Percentiles rank a stretch among this genome's conserved stretches.
Evolutionary conservation across 2,888 invertebrate genomes (phyloP).

Genomic region (Gymnocheta viridis): DNA sequence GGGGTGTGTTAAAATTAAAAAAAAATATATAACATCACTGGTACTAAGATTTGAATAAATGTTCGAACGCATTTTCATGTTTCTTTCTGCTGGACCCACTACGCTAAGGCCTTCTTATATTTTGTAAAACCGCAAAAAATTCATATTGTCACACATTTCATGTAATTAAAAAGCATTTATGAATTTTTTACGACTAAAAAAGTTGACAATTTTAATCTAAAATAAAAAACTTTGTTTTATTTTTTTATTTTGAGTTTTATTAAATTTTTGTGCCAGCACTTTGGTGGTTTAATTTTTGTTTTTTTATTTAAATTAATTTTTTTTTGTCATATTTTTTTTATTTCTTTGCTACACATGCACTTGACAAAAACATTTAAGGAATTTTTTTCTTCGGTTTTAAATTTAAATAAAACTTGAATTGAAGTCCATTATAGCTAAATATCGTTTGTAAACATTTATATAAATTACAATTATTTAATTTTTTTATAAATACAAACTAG

Average conservation of each 20-base stretch:
- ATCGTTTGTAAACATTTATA: slow-evolving; percentile 64
- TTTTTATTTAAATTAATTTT: slow-evolving; percentile 53
- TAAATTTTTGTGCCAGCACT: slow-evolving; percentile 79
- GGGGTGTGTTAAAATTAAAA: no score
- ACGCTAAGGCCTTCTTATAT: no score
- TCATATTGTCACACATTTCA: background rate
- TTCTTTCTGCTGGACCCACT: no score
- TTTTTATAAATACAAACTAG: slow-evolving; percentile 44
- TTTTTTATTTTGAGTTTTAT: slow-evolving; percentile 66
- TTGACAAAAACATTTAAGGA: slow-evolving; percentile 53
- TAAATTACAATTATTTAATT: slow-evolving; percentile 60
- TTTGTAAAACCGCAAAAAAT: no score
- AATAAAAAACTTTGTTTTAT: slow-evolving; percentile 37
- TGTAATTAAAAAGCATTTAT: background rate
- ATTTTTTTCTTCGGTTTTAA: slow-evolving; percentile 46
- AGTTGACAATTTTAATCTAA: background rate
- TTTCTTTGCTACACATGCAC: slow-evolving; percentile 28
- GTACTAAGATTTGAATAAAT: no score
- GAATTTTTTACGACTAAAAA: background rate
- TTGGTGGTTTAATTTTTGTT: slow-evolving; percentile 76
- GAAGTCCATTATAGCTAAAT: slow-evolving; percentile 34
- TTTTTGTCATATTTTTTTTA: slow-evolving; percentile 14
- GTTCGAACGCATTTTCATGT: no score
- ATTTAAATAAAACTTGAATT: slow-evolving; percentile 46
- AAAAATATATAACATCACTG: no score